Percentiles rank a stretch among this genome's conserved stretches.
Conservation (phyloP, 2,113 vertebrate species). For the Saccopteryx leptura region DNA sequence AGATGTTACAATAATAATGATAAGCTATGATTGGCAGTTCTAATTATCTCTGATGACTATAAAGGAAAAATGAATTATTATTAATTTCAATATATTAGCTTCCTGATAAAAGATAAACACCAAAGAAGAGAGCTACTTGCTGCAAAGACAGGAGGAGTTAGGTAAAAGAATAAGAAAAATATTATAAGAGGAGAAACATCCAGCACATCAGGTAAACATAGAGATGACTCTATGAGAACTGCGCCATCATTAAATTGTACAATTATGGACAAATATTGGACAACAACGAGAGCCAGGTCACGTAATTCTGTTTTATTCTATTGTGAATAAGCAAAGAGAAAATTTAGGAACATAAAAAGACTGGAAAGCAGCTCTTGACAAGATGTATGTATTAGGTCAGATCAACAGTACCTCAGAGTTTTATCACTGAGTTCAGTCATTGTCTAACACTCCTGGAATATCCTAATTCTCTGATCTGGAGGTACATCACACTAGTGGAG, state of each 20-base stretch:
- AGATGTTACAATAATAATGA: neutral
- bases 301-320: neutral
- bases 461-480: too few species aligned
- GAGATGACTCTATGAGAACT: neutral
- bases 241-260: neutral
- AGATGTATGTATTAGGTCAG: too few species aligned
- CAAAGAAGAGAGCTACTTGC: neutral
- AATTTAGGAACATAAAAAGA: neutral
- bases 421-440: neutral
- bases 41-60: neutral
- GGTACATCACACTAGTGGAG: neutral
- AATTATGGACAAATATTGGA: neutral
- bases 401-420: neutral
- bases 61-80: neutral
- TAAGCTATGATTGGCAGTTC: neutral
- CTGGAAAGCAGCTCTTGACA: neutral
- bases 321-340: neutral
- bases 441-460: neutral
- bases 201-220: neutral
- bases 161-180: neutral
- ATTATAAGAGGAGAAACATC: neutral
- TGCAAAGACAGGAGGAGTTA: neutral
- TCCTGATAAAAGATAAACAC: neutral
- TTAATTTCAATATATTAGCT: neutral
- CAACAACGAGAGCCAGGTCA: neutral